A percentile compares a stretch with the other conserved stretches of the same genome.
These are phyloP conservation scores for Temnothorax unifasciatus DNA, from an alignment of 2,888 invertebrate genomes.

Conservation along the genomic window DNA sequence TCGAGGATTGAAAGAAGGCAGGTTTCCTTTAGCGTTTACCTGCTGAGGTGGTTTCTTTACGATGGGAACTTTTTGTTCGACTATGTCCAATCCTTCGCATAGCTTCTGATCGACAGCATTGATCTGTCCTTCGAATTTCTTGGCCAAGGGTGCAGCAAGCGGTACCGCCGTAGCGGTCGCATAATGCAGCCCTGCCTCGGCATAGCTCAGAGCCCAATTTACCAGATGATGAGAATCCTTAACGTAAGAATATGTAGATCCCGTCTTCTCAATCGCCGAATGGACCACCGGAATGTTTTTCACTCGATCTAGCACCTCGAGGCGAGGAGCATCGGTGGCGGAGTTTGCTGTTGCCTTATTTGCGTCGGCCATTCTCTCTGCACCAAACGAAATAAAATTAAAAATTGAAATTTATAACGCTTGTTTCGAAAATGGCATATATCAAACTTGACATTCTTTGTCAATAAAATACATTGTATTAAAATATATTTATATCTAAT, in stretches of 20 bases:
- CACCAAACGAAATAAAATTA: conserved; percentile 34
- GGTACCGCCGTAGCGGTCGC: conserved; percentile 87
- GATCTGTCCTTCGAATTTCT: conserved; percentile 87
- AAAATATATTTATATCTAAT: background rate
- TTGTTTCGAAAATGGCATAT: background rate
- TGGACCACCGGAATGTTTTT: conserved; percentile 83
- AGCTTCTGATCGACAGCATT: conserved; percentile 87
- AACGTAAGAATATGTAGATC: conserved; percentile 82
- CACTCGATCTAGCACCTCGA: conserved; percentile 84
- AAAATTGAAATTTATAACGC: background rate
- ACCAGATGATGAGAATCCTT: conserved; percentile 87
- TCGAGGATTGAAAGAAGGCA: background rate
- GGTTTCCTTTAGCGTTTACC: conserved; percentile 82
- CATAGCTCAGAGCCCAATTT: conserved; percentile 88
- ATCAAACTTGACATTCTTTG: background rate
- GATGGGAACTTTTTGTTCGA: conserved; percentile 88
- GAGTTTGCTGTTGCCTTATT: conserved; percentile 18
- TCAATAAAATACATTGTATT: background rate
- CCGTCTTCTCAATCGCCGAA: conserved; percentile 84
- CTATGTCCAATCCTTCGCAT: conserved; percentile 87
- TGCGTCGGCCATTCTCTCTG: conserved; percentile 71
- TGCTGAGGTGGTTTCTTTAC: conserved; percentile 88
- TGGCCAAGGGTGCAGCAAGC: conserved; percentile 87
- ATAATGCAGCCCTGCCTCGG: conserved; percentile 87
- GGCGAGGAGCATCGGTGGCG: conserved; percentile 71